Evolutionary conservation across 2,797 vertebrate species (phyloP).

Genomic region (Todus mexicanus): DNA sequence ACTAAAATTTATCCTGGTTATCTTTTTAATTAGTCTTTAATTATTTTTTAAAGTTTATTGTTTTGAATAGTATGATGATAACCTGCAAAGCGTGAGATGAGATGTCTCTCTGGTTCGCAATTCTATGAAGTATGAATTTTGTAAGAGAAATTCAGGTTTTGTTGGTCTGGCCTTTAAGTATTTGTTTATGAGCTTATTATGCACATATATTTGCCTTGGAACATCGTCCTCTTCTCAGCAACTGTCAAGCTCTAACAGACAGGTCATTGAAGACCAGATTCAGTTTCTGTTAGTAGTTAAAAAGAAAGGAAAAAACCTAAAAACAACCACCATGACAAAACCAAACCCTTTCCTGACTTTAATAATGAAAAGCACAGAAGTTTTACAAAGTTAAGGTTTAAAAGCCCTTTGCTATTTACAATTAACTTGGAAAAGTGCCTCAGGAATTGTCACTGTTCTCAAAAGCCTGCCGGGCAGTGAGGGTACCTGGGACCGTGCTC

Average conservation of each 20-base stretch:
- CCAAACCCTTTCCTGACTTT: neutral
- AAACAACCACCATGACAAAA: neutral
- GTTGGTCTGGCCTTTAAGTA: neutral
- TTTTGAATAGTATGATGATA: neutral
- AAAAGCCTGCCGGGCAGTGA: neutral
- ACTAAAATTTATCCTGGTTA: neutral
- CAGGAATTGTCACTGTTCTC: neutral
- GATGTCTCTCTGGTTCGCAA: neutral
- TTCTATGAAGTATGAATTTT: neutral
- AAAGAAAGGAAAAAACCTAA: neutral
- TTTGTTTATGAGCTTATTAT: neutral
- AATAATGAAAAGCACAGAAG: neutral
- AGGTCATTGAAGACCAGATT: neutral
- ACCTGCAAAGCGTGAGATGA: neutral
- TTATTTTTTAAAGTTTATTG: neutral
- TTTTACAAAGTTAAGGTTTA: neutral
- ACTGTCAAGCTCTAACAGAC: neutral
- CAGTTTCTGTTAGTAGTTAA: neutral
- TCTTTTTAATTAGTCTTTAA: neutral
- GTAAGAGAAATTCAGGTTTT: neutral
- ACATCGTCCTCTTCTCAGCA: neutral
- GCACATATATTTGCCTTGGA: neutral
- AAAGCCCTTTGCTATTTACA: neutral
- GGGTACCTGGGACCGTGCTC: neutral
- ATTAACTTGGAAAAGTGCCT: neutral